phyloP scores from a whole-genome alignment of 2,888 invertebrate genomes.

The Nemurella pictetii region DNA sequence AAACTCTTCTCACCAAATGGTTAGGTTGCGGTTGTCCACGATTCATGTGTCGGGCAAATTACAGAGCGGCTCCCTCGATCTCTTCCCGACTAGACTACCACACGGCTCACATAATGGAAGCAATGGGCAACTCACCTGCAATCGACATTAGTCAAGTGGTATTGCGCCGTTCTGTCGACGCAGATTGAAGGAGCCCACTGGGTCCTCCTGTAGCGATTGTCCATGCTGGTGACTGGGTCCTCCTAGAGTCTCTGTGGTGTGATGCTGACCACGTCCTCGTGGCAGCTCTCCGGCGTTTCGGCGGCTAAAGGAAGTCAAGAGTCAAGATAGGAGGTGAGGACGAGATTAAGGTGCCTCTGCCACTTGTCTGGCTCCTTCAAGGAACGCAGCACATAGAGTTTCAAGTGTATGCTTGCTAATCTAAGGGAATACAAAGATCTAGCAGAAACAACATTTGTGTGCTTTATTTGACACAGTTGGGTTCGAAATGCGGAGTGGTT shows the following conservation, averaged over 20 bases:
- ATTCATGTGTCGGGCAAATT: constrained; percentile 13
- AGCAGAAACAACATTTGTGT: too few relatives aligned
- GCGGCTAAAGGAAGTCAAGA: not conserved
- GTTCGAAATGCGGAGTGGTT: too few relatives aligned
- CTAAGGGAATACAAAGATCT: too few relatives aligned
- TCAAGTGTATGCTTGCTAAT: too few relatives aligned
- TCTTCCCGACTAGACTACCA: not conserved
- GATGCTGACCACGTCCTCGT: not conserved
- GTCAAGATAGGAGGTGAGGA: not conserved
- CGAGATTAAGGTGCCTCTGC: too few relatives aligned
- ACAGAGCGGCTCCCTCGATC: constrained; percentile 8
- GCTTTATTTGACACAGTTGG: too few relatives aligned
- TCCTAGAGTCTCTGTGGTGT: not conserved
- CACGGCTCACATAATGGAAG: constrained; percentile 1
- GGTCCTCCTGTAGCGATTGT: not conserved
- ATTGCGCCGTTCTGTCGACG: not conserved
- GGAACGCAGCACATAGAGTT: not conserved
- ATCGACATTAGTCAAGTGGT: not conserved
- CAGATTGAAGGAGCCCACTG: not conserved
- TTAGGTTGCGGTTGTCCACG: constrained; percentile 14
- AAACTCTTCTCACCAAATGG: constrained; percentile 14
- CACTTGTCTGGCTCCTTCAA: too few relatives aligned
- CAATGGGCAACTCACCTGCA: constrained; percentile 9
- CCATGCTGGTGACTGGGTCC: too few relatives aligned
- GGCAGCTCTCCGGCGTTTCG: not conserved